These are phyloP conservation scores for Drosophila sturtevanti DNA, from an alignment of 1,140 invertebrate species.

Conservation along the genomic window DNA sequence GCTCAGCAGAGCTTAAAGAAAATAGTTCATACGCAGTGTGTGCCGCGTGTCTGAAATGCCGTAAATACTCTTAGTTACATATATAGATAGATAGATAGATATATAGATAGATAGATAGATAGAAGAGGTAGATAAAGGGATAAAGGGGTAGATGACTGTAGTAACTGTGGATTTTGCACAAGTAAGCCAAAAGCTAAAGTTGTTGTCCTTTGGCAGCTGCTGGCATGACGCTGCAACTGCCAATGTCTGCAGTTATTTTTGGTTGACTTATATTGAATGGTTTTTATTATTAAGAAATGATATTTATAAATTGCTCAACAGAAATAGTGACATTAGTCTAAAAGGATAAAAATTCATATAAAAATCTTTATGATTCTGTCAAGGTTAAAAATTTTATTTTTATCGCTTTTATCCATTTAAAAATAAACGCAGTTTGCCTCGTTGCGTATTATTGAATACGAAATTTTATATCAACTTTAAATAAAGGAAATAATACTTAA, in stretches of 20 bases:
- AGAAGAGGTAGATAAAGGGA: constrained; percentile 2
- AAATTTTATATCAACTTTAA: neutral
- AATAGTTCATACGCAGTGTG: constrained; percentile 76
- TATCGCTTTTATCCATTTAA: neutral
- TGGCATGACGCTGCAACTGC: constrained; percentile 36
- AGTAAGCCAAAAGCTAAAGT: constrained; percentile 24
- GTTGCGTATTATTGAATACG: neutral
- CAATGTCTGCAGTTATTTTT: constrained; percentile 21
- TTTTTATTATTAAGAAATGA: constrained; percentile 21
- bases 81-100: neutral
- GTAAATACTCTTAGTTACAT: constrained; percentile 53
- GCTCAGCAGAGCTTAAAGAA: constrained; percentile 50
- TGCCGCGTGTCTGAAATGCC: constrained; percentile 66
- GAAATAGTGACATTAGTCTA: neutral
- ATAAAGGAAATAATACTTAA: too few relatives aligned
- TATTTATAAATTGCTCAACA: constrained; percentile 4
- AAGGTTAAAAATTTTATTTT: neutral
- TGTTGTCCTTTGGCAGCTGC: constrained; percentile 35
- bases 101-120: neutral
- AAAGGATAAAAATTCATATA: neutral
- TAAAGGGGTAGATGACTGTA: neutral
- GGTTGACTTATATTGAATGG: constrained; percentile 22
- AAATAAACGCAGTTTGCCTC: too few relatives aligned
- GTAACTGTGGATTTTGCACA: constrained; percentile 1
- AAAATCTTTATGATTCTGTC: neutral